A percentile compares a stretch with the other conserved stretches of the same genome.
Evolutionary conservation across 1,140 invertebrate genomes (phyloP).

Genomic region (Zaprionus lachaisei): DNA sequence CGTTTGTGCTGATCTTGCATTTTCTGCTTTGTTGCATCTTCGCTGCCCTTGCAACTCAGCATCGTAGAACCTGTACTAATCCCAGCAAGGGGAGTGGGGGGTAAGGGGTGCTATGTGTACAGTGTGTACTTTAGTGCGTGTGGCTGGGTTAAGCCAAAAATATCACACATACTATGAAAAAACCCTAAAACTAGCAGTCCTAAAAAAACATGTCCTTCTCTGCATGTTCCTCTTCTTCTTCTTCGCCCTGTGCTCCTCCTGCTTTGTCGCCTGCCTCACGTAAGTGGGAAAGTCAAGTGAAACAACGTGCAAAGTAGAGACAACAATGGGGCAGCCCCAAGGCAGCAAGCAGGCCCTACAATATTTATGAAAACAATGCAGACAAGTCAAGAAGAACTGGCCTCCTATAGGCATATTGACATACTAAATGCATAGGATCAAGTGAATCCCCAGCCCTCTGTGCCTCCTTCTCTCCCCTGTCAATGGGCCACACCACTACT

Average conservation of each 20-base stretch:
- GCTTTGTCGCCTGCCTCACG: slow-evolving; percentile 1
- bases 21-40: slow-evolving; percentile 3
- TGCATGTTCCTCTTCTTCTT: neutral
- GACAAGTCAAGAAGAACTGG: slow-evolving; percentile 63
- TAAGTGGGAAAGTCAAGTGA: slow-evolving; percentile 56
- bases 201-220: slow-evolving; percentile 20
- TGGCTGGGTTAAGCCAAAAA: slow-evolving; percentile 21
- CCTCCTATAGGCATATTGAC: slow-evolving; percentile 67
- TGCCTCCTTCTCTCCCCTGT: neutral
- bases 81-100: neutral
- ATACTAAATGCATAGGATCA: slow-evolving; percentile 74
- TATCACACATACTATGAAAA: slow-evolving; percentile 8
- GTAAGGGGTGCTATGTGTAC: neutral
- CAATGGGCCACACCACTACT: slow-evolving; percentile 49
- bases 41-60: neutral
- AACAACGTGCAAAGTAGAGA: slow-evolving; percentile 62
- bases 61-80: slow-evolving; percentile 2
- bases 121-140: neutral
- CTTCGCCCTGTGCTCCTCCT: neutral
- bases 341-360: slow-evolving; percentile 12
- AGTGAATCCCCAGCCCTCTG: slow-evolving; percentile 38
- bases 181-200: slow-evolving; percentile 23
- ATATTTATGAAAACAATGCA: slow-evolving; percentile 74
- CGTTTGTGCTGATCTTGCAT: slow-evolving; percentile 12
- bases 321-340: slow-evolving; percentile 53